Evolutionary conservation across 2,113 vertebrate species (phyloP).

Genomic region (Benitochromis conjunctus): DNA sequence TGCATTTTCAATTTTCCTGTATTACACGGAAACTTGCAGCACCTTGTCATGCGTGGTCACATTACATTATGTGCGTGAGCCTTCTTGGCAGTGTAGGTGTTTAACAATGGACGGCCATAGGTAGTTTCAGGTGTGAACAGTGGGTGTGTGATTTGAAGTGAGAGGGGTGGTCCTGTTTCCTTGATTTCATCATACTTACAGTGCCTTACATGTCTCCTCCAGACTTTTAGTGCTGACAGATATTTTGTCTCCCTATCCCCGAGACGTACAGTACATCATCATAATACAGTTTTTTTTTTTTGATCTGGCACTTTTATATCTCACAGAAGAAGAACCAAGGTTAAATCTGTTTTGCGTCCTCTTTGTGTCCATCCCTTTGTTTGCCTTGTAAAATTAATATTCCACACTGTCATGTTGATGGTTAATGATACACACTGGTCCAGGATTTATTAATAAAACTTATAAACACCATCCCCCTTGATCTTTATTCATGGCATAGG

Average conservation of each 20-base stretch:
- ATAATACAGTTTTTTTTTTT: not conserved
- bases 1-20: not conserved
- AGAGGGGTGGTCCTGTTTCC: conserved; percentile 9
- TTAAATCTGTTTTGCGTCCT: not conserved
- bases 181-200: conserved; percentile 60
- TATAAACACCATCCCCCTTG: not conserved
- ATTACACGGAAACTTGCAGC: not conserved
- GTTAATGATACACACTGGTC: not conserved
- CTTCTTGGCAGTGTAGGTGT: not conserved
- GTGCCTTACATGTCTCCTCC: not conserved
- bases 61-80: not conserved
- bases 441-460: conserved; percentile 19
- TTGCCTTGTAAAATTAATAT: not conserved
- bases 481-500: conserved; percentile 24
- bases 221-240: not conserved
- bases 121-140: not conserved
- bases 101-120: not conserved
- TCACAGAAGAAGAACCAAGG: not conserved
- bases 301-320: not conserved
- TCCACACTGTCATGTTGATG: not conserved
- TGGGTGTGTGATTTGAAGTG: not conserved
- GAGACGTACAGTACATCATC: not conserved
- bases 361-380: not conserved
- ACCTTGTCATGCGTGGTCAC: not conserved
- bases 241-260: not conserved